These are phyloP conservation scores for Kryphioiulus occultus DNA, from an alignment of 2,888 invertebrate genomes.

Conservation along the genomic window DNA sequence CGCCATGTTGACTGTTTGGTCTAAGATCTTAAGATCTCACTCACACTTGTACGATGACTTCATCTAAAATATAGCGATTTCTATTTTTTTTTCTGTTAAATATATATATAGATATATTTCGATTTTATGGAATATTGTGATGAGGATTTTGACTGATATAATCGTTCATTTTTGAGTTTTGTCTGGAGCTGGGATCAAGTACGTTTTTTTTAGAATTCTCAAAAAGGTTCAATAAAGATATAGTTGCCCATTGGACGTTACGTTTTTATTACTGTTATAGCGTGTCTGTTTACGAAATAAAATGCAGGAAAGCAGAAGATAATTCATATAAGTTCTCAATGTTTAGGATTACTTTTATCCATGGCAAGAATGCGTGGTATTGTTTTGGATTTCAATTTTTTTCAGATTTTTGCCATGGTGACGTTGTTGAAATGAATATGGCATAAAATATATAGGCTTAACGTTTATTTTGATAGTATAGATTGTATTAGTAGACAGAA, in stretches of 20 bases:
- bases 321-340: too few species aligned
- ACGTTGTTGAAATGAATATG: too few species aligned
- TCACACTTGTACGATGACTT: conserved; percentile 36
- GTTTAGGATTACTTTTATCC: too few species aligned
- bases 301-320: too few species aligned
- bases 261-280: not conserved
- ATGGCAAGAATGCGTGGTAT: too few species aligned
- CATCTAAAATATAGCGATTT: conserved; percentile 27
- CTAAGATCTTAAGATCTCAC: conserved; percentile 20
- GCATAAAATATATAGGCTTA: too few species aligned
- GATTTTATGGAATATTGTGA: conserved; percentile 44
- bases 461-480: too few species aligned
- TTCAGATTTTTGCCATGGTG: too few species aligned
- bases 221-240: conserved; percentile 39
- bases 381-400: too few species aligned
- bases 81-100: conserved; percentile 44
- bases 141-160: conserved; percentile 44
- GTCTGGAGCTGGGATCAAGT: conserved; percentile 47
- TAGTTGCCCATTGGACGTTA: not conserved
- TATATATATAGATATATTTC: conserved; percentile 46
- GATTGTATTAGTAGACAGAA: too few species aligned
- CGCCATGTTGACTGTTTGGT: conserved; percentile 25
- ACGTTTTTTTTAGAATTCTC: conserved; percentile 41
- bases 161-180: conserved; percentile 36
- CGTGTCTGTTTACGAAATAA: too few species aligned